phyloP scores from a whole-genome alignment of 2,113 vertebrate species.

The Rhinopithecus roxellana region DNA sequence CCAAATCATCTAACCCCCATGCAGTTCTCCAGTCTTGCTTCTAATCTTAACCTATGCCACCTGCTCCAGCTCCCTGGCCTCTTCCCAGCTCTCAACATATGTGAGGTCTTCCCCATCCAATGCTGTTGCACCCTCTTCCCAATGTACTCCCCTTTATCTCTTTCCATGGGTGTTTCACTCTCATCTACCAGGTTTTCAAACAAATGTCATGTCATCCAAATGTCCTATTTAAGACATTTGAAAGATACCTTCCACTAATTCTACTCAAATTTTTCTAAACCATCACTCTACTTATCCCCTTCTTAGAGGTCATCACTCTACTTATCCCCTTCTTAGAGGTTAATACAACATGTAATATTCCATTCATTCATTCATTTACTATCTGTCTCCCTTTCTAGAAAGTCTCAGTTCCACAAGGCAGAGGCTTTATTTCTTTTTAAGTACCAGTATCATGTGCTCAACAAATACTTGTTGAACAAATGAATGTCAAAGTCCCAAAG shows the following conservation, averaged over 20 bases:
- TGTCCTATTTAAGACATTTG: background rate
- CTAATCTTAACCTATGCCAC: background rate
- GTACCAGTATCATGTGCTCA: background rate
- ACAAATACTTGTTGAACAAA: slow-evolving; percentile 26
- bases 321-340: slow-evolving; percentile 30
- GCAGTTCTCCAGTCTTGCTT: background rate
- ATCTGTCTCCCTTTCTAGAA: background rate
- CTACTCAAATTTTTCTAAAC: background rate
- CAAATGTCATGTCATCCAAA: background rate
- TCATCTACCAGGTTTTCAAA: background rate
- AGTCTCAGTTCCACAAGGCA: background rate
- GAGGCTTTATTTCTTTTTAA: background rate
- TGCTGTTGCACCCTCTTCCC: background rate
- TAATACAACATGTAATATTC: background rate
- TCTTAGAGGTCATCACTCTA: background rate
- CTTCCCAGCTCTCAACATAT: background rate
- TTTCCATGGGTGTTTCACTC: background rate
- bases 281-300: background rate
- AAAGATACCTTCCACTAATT: background rate
- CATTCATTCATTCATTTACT: background rate
- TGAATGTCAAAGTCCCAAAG: background rate
- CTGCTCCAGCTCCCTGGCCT: background rate
- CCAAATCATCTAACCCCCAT: background rate
- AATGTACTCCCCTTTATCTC: background rate
- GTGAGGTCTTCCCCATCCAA: background rate